These are phyloP conservation scores for Notiomystis cincta DNA, from an alignment of 2,113 vertebrate genomes.

Conservation along the genomic window DNA sequence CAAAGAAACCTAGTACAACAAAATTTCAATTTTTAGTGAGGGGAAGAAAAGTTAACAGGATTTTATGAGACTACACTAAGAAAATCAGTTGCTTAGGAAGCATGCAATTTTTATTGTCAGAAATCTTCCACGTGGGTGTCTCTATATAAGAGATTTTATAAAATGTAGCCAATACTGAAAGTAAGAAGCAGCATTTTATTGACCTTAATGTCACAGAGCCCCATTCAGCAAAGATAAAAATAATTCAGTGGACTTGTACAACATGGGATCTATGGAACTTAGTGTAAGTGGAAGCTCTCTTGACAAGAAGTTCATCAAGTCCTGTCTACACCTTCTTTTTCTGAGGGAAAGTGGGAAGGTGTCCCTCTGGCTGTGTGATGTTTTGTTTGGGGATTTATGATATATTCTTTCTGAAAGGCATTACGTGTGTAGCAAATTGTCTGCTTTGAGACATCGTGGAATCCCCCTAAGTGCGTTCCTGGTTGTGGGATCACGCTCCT, in stretches of 20 bases:
- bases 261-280: neutral
- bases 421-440: neutral
- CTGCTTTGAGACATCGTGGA: neutral
- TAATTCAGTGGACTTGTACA: neutral
- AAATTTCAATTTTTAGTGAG: neutral
- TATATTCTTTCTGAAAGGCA: neutral
- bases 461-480: accelerated
- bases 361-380: neutral
- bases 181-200: neutral
- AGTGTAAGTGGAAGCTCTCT: neutral
- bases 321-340: neutral
- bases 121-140: neutral
- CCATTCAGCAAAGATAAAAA: neutral
- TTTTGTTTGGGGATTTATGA: neutral
- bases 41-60: slow-evolving; percentile 32
- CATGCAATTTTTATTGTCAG: slow-evolving; percentile 21
- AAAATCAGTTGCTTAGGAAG: slow-evolving; percentile 41
- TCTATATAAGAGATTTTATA: neutral
- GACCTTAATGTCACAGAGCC: neutral
- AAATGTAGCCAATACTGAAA: neutral
- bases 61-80: neutral
- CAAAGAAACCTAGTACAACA: slow-evolving; percentile 14
- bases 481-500: neutral
- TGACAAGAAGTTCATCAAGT: neutral
- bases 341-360: neutral